These are phyloP conservation scores for Cyprinodon diabolis DNA, from an alignment of 2,797 vertebrate species.

Conservation along the genomic window DNA sequence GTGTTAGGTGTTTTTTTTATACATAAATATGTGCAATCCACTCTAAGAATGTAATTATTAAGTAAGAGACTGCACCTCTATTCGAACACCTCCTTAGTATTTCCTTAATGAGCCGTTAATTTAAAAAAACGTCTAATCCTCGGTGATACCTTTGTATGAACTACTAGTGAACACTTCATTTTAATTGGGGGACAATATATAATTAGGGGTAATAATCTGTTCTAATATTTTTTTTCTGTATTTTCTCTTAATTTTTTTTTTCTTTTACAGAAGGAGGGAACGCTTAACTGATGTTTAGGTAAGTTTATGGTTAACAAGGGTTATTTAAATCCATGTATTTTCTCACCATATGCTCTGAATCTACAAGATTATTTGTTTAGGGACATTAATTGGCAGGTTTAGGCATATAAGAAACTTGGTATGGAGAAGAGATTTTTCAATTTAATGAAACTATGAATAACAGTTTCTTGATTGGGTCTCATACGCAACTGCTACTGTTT, in stretches of 20 bases:
- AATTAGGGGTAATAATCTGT: background rate
- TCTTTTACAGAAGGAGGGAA: conserved; percentile 72
- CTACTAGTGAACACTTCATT: conserved; percentile 2
- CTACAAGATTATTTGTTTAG: background rate
- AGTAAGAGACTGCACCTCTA: conserved; percentile 3
- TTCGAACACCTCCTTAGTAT: conserved; percentile 11
- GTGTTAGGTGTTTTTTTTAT: no score
- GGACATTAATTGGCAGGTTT: background rate
- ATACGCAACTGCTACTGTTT: no score
- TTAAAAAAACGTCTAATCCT: conserved; percentile 15
- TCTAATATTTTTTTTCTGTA: background rate
- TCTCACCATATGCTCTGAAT: background rate
- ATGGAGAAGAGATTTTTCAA: background rate
- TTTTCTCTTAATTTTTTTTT: conserved; percentile 28
- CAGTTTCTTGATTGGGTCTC: background rate
- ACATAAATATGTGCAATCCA: background rate
- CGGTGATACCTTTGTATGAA: conserved; percentile 58
- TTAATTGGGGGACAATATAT: background rate
- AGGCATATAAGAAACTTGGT: background rate
- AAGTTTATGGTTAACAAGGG: conserved; percentile 25
- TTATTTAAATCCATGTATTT: background rate
- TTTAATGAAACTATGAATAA: background rate
- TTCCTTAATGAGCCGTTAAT: conserved; percentile 23
- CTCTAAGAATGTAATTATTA: conserved; percentile 14
- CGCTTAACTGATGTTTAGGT: conserved; percentile 68